Base-by-base conservation (phyloP, 2,888 invertebrate species). In the Leptopilina drosophilae region DNA sequence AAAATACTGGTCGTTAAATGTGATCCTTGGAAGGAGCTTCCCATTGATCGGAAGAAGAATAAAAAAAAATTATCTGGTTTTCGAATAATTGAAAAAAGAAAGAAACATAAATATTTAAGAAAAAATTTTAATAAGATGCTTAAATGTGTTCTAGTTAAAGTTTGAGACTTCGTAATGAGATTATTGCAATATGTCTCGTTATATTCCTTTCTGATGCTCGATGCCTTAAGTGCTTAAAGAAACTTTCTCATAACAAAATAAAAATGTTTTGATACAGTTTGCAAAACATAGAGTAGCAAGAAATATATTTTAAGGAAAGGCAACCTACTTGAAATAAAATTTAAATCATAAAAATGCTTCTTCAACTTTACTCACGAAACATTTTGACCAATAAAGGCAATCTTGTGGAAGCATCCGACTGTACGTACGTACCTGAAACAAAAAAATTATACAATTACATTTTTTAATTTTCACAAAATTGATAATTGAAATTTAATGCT, bases 151-250 rank as follows among this genome's bases (percentile, higher is more conserved):
- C 12, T 20, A 65, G 53, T 7, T 20, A 8, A 26, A 53, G 49
- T 69, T 69, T 14, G 12, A 26, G 49, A 69, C 69, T 69, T 53
- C 2, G 69, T 69, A 69, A 69, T 53, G 69, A 69, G 69, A 69
- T 69, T 26, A 7, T 14, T 49, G 69, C 26, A 26, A 69, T 69
- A n/a, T 33, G 9, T 69, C 53, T 53, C 53, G 9, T 69, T 69
- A 69, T 53, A 69, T 53, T 53, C 53, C 46, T 26, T 14, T 26
- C 20, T 53, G 20, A 26, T 69, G 14, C 53, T 53, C 8, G 9
- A 12, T 53, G 26, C 69, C n/a, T 20, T 14, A 69, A 26, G 53
- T 53, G 26, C 49, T 26, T 12, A 14, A 33, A 12, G 7, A 33
- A 69, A 69, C 69, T 69, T 69, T 69, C 33, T 0, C 69, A 53